These are phyloP conservation scores for Chelon labrosus DNA, from an alignment of 2,797 vertebrate genomes.

Conservation along the genomic window DNA sequence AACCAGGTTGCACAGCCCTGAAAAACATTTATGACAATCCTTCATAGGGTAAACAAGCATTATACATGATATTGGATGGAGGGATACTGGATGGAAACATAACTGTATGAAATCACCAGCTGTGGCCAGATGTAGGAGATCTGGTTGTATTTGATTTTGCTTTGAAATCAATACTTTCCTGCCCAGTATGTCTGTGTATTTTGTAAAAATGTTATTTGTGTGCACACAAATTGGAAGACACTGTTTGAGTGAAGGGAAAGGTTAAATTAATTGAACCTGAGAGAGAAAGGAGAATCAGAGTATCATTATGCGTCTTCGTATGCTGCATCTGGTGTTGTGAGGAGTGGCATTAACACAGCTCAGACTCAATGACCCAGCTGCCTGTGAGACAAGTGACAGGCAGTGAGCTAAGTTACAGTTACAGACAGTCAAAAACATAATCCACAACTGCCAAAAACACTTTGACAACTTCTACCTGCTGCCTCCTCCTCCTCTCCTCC, in stretches of 20 bases:
- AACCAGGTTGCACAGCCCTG: not conserved
- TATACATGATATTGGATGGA: not conserved
- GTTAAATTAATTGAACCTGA: constrained; percentile 29
- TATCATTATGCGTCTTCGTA: not conserved
- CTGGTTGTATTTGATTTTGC: not conserved
- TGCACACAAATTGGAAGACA: too few relatives aligned
- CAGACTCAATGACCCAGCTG: constrained; percentile 38
- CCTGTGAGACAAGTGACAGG: constrained; percentile 47
- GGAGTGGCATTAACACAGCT: constrained; percentile 37
- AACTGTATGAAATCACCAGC: not conserved
- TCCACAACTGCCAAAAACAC: constrained; percentile 74
- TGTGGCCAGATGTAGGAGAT: not conserved
- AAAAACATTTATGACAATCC: not conserved
- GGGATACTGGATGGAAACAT: not conserved
- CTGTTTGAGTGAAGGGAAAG: too few relatives aligned
- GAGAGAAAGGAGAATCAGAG: constrained; percentile 3
- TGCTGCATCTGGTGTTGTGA: constrained; percentile 9
- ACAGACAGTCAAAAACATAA: constrained; percentile 68
- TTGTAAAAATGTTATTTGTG: not conserved
- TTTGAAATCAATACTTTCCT: constrained; percentile 7
- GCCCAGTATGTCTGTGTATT: not conserved
- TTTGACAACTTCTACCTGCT: constrained; percentile 68
- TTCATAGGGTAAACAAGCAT: too few relatives aligned
- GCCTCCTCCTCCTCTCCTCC: constrained; percentile 42
- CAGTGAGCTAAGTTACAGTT: constrained; percentile 65